A percentile compares a stretch with the other conserved stretches of the same genome.
Conservation (phyloP, 2,113 vertebrate species). For the Trichomycterus rosablanca region DNA sequence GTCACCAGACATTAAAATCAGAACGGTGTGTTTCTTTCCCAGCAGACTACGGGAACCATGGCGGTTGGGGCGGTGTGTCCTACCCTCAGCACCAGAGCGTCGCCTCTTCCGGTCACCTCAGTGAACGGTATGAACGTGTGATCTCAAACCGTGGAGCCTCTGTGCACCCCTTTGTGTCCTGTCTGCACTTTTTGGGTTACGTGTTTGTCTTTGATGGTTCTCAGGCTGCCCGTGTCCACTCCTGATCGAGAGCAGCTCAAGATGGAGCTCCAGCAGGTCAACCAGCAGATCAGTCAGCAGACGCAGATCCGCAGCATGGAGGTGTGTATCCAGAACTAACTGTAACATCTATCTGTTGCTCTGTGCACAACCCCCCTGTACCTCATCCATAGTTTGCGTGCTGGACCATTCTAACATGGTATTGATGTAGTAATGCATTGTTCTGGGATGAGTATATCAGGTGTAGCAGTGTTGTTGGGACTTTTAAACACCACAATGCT, state of each 20-base stretch:
- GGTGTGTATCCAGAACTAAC: too few relatives aligned
- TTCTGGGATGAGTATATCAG: too few relatives aligned
- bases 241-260: constrained; percentile 88
- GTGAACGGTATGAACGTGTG: constrained; percentile 74
- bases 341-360: too few relatives aligned
- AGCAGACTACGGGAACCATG: constrained; percentile 82
- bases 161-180: too few relatives aligned
- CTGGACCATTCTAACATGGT: too few relatives aligned
- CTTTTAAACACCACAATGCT: too few relatives aligned
- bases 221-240: constrained; percentile 73
- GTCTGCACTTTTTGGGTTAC: background rate
- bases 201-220: background rate
- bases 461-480: too few relatives aligned
- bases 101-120: constrained; percentile 91
- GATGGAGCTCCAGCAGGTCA: constrained; percentile 92
- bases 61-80: constrained; percentile 78
- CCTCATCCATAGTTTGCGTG: too few relatives aligned
- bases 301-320: constrained; percentile 86
- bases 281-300: constrained; percentile 96
- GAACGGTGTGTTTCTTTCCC: constrained; percentile 26
- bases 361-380: too few relatives aligned
- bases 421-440: too few relatives aligned
- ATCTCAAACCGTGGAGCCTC: background rate
- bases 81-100: constrained; percentile 84
- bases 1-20: background rate